phyloP scores from a whole-genome alignment of 2,113 vertebrate genomes.

The Mola mola region DNA sequence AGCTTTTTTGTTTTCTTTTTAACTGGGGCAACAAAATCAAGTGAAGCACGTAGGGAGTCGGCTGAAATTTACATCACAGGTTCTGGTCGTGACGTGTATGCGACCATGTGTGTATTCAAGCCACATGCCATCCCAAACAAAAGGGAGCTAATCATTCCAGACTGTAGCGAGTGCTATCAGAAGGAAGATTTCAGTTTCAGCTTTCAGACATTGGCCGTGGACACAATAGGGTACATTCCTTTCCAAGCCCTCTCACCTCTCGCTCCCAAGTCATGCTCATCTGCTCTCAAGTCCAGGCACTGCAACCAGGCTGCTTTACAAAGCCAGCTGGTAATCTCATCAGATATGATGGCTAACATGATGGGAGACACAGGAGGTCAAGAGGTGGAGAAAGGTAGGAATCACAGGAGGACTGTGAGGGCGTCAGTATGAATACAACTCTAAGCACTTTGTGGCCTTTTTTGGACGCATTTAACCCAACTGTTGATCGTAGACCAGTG shows the following conservation, averaged over 20 bases:
- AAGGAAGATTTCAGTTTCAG: constrained; percentile 62
- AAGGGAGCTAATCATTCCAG: constrained; percentile 79
- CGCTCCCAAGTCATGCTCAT: constrained; percentile 60
- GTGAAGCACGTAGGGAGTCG: too few species aligned
- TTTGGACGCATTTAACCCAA: not conserved
- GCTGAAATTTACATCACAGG: not conserved
- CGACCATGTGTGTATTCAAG: constrained; percentile 35
- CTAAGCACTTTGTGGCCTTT: constrained; percentile 27
- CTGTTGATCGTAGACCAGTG: not conserved
- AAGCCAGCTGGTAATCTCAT: constrained; percentile 79
- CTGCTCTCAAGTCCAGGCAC: constrained; percentile 62
- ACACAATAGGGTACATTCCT: constrained; percentile 73
- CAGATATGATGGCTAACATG: constrained; percentile 74
- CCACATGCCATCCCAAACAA: constrained; percentile 74
- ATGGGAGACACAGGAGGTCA: constrained; percentile 44
- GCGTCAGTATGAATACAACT: constrained; percentile 24
- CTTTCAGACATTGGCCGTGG: constrained; percentile 68
- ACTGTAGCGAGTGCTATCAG: constrained; percentile 76
- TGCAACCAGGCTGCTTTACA: constrained; percentile 66
- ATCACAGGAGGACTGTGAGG: constrained; percentile 40
- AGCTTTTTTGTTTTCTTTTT: too few species aligned
- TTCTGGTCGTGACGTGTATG: constrained; percentile 14
- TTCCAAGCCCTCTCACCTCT: constrained; percentile 33
- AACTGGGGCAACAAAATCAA: too few species aligned
- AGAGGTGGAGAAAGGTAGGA: constrained; percentile 30